Percentiles rank a stretch among this genome's conserved stretches.
Conservation (phyloP, 2,797 vertebrate genomes). For the Spea hammondii region DNA sequence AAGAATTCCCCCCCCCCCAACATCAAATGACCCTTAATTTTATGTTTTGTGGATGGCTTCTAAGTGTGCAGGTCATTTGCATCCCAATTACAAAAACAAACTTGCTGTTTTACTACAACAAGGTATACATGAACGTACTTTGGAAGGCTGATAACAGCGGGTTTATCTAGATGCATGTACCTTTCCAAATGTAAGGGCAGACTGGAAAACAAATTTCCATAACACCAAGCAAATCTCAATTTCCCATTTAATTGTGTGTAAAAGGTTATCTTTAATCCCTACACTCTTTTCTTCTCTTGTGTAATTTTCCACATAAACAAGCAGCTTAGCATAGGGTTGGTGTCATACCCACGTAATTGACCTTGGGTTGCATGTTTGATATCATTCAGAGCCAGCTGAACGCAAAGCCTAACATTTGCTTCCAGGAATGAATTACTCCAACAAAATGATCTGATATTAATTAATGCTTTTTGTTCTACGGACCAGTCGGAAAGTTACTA, state of each 20-base stretch:
- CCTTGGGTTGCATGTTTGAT: constrained; percentile 20
- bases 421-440: constrained; percentile 21
- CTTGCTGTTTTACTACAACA: no score
- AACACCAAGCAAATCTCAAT: background rate
- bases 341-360: constrained; percentile 21
- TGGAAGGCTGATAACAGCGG: background rate
- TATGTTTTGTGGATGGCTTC: no score
- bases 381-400: constrained; percentile 41
- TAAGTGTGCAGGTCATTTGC: no score
- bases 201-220: constrained; percentile 11
- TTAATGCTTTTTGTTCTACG: background rate
- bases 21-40: no score
- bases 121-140: no score
- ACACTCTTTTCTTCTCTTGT: constrained; percentile 17
- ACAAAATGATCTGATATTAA: constrained; percentile 8
- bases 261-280: constrained; percentile 32
- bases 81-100: no score
- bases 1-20: no score
- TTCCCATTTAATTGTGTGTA: constrained; percentile 9
- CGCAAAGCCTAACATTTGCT: background rate
- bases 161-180: background rate
- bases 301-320: constrained; percentile 40
- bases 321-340: constrained; percentile 12
- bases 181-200: constrained; percentile 2
- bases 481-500: no score